Percentiles rank a stretch among this genome's conserved stretches.
Evolutionary conservation across 2,888 invertebrate genomes (phyloP).

Genomic region (Acanthosepion lycidas): DNA sequence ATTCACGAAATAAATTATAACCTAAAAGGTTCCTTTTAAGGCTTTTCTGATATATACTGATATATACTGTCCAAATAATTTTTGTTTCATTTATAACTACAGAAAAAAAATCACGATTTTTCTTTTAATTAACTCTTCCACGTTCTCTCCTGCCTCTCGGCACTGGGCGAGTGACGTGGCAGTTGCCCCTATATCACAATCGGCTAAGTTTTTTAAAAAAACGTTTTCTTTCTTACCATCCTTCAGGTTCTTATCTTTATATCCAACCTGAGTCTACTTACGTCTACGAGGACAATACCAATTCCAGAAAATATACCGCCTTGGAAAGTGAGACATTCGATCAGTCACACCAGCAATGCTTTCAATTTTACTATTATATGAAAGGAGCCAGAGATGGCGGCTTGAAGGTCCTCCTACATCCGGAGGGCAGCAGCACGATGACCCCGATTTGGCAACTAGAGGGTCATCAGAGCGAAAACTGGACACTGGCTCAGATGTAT

Average conservation of each 20-base stretch:
- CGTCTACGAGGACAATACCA: not conserved
- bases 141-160: too few relatives aligned
- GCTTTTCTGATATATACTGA: too few relatives aligned
- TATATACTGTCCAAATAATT: too few relatives aligned
- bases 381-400: constrained; percentile 64
- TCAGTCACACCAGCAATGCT: constrained; percentile 58
- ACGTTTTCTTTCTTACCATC: too few relatives aligned
- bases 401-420: constrained; percentile 62
- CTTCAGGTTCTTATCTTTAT: constrained; percentile 14
- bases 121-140: too few relatives aligned
- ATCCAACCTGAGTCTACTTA: not conserved
- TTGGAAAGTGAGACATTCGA: not conserved
- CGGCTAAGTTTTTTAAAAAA: too few relatives aligned
- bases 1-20: too few relatives aligned
- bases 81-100: too few relatives aligned
- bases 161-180: too few relatives aligned
- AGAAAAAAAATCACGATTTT: too few relatives aligned
- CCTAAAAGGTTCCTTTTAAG: too few relatives aligned
- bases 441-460: constrained; percentile 56
- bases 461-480: constrained; percentile 66
- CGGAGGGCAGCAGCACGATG: constrained; percentile 51
- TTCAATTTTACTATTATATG: constrained; percentile 73
- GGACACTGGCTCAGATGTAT: constrained; percentile 63
- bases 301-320: not conserved
- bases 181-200: too few relatives aligned